phyloP scores from a whole-genome alignment of 2,797 vertebrate genomes.

The Heteromormyrus szaboi region DNA sequence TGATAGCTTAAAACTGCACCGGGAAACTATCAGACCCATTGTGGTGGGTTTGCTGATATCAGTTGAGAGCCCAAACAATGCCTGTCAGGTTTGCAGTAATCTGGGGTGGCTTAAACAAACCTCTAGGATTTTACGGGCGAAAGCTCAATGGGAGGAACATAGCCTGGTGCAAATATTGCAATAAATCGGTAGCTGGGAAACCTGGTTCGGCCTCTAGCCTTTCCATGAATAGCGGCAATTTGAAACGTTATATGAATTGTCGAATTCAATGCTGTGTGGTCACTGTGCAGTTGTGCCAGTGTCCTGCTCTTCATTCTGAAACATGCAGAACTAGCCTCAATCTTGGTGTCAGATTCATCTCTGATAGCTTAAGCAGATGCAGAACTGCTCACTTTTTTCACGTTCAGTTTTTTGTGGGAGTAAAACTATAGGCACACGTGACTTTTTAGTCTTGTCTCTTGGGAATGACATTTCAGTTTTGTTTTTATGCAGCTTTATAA shows the following conservation, averaged over 20 bases:
- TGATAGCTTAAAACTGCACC: neutral
- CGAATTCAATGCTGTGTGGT: neutral
- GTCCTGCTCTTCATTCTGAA: neutral
- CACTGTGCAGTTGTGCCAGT: neutral
- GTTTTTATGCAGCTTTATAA: neutral
- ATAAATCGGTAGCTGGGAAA: neutral
- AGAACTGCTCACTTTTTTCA: neutral
- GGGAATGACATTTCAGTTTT: neutral
- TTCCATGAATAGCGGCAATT: neutral
- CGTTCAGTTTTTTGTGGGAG: neutral
- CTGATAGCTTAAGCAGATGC: neutral
- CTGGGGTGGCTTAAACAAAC: slow-evolving; percentile 2
- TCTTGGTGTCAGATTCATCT: neutral
- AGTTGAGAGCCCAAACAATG: neutral
- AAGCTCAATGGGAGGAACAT: neutral
- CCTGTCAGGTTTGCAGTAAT: neutral
- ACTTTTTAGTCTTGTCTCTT: neutral
- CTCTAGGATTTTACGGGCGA: neutral
- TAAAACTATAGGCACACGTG: neutral
- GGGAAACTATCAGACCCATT: neutral
- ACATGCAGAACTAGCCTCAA: neutral
- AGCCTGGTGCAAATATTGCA: neutral
- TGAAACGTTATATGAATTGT: neutral
- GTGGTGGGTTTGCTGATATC: neutral
- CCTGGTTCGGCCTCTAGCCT: neutral